Evolutionary conservation across 1,140 invertebrate genomes (phyloP).

Genomic region (Ectropis grisescens): DNA sequence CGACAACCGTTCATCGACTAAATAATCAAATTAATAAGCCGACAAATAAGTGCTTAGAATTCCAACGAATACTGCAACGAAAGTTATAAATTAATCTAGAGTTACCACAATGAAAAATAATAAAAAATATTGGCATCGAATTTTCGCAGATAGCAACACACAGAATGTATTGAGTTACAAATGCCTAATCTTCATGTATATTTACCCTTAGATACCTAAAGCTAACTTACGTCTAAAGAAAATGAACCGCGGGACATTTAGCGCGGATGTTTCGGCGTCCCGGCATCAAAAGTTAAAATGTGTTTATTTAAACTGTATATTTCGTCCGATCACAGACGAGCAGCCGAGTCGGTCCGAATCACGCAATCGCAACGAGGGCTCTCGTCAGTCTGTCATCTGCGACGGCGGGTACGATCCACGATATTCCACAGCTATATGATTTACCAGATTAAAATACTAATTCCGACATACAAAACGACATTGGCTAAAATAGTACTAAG

Average conservation of each 20-base stretch:
- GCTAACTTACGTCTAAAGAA: conserved; percentile 48
- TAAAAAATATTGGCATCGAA: conserved; percentile 18
- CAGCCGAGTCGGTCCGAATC: no score
- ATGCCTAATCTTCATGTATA: no score
- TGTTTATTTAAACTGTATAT: no score
- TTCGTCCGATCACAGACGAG: no score
- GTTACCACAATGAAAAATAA: conserved; percentile 27
- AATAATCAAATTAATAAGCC: conserved; percentile 30
- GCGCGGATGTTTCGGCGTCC: conserved; percentile 16
- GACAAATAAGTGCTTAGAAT: conserved; percentile 26
- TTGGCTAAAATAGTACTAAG: no score
- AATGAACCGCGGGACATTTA: conserved; percentile 40
- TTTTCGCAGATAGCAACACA: conserved; percentile 45
- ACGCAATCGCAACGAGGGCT: no score
- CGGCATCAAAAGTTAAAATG: background rate
- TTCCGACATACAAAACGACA: no score
- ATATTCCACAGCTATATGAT: no score
- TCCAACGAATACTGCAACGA: conserved; percentile 40
- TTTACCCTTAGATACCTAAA: conserved; percentile 44
- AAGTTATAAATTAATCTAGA: conserved; percentile 18
- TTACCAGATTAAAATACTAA: no score
- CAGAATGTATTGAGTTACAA: conserved; percentile 55
- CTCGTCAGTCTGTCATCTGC: no score
- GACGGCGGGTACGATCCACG: no score
- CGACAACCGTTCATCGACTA: conserved; percentile 45